Percentiles rank a stretch among this genome's conserved stretches.
These are phyloP conservation scores for Mionectes olivaceus DNA, from an alignment of 2,797 vertebrate species.

Conservation along the genomic window DNA sequence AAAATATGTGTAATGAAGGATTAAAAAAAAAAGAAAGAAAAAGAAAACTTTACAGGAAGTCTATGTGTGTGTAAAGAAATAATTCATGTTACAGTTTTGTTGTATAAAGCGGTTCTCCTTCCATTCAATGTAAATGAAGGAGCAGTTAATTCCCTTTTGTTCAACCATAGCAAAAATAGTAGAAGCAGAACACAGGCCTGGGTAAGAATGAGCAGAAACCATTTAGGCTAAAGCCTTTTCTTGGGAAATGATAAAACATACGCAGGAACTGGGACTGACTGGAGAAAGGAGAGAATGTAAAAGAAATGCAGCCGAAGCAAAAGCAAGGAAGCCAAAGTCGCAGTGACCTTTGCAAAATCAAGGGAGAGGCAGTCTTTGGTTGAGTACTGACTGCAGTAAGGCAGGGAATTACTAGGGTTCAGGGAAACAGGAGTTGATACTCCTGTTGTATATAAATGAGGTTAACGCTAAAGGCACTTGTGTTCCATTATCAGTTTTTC, in stretches of 20 bases:
- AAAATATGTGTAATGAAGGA: not conserved
- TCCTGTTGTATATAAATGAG: not conserved
- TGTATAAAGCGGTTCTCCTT: not conserved
- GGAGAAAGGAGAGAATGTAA: not conserved
- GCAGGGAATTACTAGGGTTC: not conserved
- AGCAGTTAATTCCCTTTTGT: not conserved
- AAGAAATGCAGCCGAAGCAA: not conserved
- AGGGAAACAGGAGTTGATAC: not conserved
- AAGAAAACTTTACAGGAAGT: not conserved
- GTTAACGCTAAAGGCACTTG: not conserved
- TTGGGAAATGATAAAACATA: not conserved
- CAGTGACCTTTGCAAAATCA: not conserved
- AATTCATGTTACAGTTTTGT: not conserved
- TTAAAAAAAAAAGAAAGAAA: fast-evolving
- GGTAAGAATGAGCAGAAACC: not conserved
- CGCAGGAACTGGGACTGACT: not conserved
- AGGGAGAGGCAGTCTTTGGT: not conserved
- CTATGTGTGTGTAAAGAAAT: not conserved
- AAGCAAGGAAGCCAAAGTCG: not conserved
- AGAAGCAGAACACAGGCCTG: not conserved
- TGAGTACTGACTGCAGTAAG: not conserved
- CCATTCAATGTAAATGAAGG: not conserved
- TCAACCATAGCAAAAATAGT: not conserved
- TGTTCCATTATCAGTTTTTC: not conserved
- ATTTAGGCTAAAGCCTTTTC: not conserved